Conservation (phyloP, 1,140 invertebrate genomes). For the Holcopasites calliopsidis region DNA sequence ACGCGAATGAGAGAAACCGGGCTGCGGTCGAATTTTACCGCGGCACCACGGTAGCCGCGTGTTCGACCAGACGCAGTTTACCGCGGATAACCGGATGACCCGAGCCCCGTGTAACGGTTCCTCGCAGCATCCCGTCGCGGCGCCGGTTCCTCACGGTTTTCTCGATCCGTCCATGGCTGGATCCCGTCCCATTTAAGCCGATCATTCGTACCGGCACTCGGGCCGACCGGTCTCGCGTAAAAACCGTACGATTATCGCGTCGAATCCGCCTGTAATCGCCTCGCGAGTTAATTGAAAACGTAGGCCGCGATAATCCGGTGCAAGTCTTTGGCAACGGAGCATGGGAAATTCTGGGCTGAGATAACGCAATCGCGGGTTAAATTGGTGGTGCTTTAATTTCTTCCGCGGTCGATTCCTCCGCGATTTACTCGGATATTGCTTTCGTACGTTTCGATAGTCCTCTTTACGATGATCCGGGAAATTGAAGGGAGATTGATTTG, state of each 20-base stretch:
- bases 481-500: no score
- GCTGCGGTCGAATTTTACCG: constrained; percentile 46
- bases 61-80: constrained; percentile 38
- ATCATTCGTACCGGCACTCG: constrained; percentile 40
- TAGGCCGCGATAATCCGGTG: not conserved
- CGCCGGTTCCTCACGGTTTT: constrained; percentile 52
- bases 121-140: constrained; percentile 42
- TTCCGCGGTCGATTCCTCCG: not conserved
- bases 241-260: constrained; percentile 1
- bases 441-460: no score
- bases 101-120: constrained; percentile 54
- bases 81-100: constrained; percentile 51
- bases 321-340: not conserved
- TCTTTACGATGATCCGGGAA: no score
- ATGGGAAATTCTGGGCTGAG: not conserved
- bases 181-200: constrained; percentile 53
- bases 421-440: no score
- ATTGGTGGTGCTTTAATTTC: not conserved
- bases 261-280: not conserved
- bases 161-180: constrained; percentile 33
- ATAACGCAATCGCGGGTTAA: not conserved
- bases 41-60: constrained; percentile 20
- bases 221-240: not conserved
- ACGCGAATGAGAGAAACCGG: not conserved
- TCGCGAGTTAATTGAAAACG: constrained; percentile 15